phyloP scores from a whole-genome alignment of 1,140 invertebrate genomes.

The Drosophila auraria region DNA sequence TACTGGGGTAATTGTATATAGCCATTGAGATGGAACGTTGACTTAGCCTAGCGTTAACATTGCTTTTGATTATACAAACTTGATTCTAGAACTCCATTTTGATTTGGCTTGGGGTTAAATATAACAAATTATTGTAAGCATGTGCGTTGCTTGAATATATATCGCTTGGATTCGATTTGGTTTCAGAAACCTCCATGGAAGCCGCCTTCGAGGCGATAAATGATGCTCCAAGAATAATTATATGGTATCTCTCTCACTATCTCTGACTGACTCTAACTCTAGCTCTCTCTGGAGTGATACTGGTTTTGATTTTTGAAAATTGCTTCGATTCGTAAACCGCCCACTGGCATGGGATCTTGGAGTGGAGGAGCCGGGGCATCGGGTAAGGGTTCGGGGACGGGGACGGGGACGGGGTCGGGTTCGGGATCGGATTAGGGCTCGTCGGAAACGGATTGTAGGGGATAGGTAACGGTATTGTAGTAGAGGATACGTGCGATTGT shows the following conservation, averaged over 20 bases:
- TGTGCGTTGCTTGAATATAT: conserved; percentile 40
- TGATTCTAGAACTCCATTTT: conserved; percentile 39
- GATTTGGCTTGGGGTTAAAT: conserved; percentile 20
- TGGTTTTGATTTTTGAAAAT: conserved; percentile 71
- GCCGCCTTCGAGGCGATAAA: conserved; percentile 60
- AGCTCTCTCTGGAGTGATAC: conserved; percentile 46
- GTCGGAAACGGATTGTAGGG: conserved; percentile 79
- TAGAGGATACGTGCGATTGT: conserved; percentile 85
- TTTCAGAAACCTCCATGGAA: conserved; percentile 70
- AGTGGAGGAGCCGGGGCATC: conserved; percentile 1
- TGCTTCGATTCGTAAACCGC: conserved; percentile 73
- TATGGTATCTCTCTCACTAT: conserved; percentile 27
- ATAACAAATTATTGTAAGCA: conserved; percentile 52
- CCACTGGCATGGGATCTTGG: conserved; percentile 54
- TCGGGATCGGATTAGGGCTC: conserved; percentile 70
- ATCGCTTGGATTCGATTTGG: conserved; percentile 30
- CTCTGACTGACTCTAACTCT: conserved; percentile 23
- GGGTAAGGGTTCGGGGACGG: not conserved
- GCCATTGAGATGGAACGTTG: conserved; percentile 14
- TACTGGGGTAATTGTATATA: conserved; percentile 17
- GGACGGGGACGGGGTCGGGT: conserved; percentile 48
- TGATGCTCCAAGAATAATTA: conserved; percentile 62
- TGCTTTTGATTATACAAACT: conserved; percentile 63
- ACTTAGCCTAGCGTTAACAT: conserved; percentile 67
- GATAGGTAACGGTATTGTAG: conserved; percentile 85